Conservation (phyloP, 2,888 invertebrate genomes). For the Pocota personata region DNA sequence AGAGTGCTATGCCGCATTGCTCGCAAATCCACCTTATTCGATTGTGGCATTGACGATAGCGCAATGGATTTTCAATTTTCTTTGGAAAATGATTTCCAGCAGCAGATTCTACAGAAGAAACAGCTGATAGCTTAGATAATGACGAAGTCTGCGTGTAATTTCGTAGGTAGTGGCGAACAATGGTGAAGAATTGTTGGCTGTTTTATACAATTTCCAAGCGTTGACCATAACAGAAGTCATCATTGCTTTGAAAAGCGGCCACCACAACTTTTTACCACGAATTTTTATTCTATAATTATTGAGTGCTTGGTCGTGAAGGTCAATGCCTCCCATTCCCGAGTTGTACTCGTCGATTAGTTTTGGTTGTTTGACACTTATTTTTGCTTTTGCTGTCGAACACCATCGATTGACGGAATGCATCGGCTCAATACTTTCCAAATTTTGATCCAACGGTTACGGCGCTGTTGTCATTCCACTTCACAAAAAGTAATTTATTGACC, state of each 20-base stretch:
- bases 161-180: conserved; percentile 51
- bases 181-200: conserved; percentile 16
- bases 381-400: conserved; percentile 29
- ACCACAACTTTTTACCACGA: conserved; percentile 70
- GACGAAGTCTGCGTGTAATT: conserved; percentile 46
- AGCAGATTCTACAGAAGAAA: conserved; percentile 35
- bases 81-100: conserved; percentile 62
- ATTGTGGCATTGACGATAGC: conserved; percentile 58
- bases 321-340: conserved; percentile 26
- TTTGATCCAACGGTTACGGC: conserved; percentile 41
- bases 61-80: no score
- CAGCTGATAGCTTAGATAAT: conserved; percentile 24
- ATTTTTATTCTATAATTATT: conserved; percentile 42
- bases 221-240: conserved; percentile 24
- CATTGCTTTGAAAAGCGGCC: conserved; percentile 32
- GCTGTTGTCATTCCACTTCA: conserved; percentile 46
- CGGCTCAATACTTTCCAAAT: conserved; percentile 39
- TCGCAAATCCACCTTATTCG: conserved; percentile 64
- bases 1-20: conserved; percentile 45
- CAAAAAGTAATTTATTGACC: conserved; percentile 27
- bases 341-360: no score
- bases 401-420: conserved; percentile 51
- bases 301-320: conserved; percentile 16
- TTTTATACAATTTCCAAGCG: conserved; percentile 27
- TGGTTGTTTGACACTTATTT: not conserved